Percentiles rank a stretch among this genome's conserved stretches.
These are phyloP conservation scores for Rafetus swinhoei DNA, from an alignment of 2,113 vertebrate genomes.

Conservation along the genomic window DNA sequence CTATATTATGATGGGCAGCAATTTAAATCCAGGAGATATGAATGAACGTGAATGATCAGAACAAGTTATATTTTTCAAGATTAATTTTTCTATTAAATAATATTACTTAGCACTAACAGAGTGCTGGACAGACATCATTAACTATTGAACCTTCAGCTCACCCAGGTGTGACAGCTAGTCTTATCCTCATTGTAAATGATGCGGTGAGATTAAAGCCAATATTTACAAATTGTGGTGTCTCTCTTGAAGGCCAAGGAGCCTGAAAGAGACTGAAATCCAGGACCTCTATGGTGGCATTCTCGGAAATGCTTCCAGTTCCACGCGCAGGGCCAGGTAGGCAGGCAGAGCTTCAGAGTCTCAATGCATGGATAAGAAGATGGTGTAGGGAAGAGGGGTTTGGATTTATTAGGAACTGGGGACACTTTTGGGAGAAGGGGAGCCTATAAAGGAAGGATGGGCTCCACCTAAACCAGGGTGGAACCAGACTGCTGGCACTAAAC, in stretches of 20 bases:
- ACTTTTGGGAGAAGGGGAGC: too few relatives aligned
- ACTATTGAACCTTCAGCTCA: neutral
- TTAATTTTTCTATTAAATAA: neutral
- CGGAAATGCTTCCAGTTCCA: too few relatives aligned
- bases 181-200: neutral
- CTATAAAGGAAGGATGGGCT: too few relatives aligned
- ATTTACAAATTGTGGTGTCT: neutral
- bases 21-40: neutral
- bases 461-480: too few relatives aligned
- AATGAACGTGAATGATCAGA: neutral
- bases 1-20: neutral
- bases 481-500: too few relatives aligned
- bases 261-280: too few relatives aligned
- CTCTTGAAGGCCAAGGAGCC: neutral
- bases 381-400: too few relatives aligned
- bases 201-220: neutral
- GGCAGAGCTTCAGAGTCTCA: too few relatives aligned
- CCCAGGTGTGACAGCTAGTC: accelerated
- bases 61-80: neutral
- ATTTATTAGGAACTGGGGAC: too few relatives aligned
- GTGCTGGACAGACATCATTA: neutral
- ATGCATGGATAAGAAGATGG: too few relatives aligned
- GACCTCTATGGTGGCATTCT: too few relatives aligned
- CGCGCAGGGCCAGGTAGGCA: too few relatives aligned
- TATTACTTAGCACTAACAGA: neutral